These are phyloP conservation scores for Apostichopus leukothele DNA, from an alignment of 53 echinoderm and acorn worm genomes.

Conservation along the genomic window DNA sequence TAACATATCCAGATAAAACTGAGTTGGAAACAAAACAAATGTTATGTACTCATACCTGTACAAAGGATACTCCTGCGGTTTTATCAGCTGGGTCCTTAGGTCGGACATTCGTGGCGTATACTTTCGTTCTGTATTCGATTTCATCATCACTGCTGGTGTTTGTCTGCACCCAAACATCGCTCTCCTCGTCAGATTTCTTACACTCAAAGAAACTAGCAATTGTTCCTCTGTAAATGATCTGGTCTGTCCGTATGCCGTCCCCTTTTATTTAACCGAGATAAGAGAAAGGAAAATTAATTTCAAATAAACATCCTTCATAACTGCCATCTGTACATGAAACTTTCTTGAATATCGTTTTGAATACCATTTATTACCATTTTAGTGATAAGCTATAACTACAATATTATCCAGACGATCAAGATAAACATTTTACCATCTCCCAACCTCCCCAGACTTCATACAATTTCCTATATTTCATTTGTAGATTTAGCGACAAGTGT, in stretches of 20 bases:
- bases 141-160: slow-evolving; percentile 55
- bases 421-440: too few relatives aligned
- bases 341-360: too few relatives aligned
- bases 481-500: too few relatives aligned
- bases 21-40: background rate
- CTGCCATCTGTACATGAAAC: too few relatives aligned
- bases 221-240: slow-evolving; percentile 53
- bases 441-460: too few relatives aligned
- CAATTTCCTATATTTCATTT: too few relatives aligned
- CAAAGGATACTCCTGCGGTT: slow-evolving; percentile 60
- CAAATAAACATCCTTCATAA: too few relatives aligned
- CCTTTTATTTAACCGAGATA: slow-evolving; percentile 17
- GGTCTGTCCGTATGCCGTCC: slow-evolving; percentile 58
- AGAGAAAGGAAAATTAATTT: too few relatives aligned
- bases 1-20: background rate
- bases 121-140: slow-evolving; percentile 72
- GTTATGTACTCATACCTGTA: slow-evolving; percentile 39
- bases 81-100: slow-evolving; percentile 57
- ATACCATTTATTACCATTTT: too few relatives aligned
- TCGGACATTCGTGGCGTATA: slow-evolving; percentile 78
- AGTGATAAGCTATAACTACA: too few relatives aligned
- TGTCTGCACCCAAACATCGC: slow-evolving; percentile 64
- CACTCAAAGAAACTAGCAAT: slow-evolving; percentile 66
- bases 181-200: slow-evolving; percentile 58
- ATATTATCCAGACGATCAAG: too few relatives aligned